phyloP scores from a whole-genome alignment of 2,888 invertebrate species.

The Timema podura region DNA sequence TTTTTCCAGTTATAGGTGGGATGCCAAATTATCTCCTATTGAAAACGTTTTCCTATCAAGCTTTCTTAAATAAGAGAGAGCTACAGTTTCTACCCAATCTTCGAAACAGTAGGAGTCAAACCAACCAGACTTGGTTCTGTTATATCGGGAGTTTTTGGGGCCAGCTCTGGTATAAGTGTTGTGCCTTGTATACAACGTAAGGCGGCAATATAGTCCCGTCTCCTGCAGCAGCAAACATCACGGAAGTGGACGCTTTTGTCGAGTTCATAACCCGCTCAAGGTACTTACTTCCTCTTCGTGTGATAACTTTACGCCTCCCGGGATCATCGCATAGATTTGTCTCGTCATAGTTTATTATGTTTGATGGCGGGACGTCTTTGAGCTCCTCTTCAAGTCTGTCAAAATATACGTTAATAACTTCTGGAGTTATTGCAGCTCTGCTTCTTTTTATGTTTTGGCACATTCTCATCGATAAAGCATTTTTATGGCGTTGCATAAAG shows the following conservation, averaged over 20 bases:
- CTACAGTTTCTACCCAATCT: conserved; percentile 37
- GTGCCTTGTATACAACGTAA: conserved; percentile 31
- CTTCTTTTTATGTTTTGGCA: conserved; percentile 32
- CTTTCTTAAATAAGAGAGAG: conserved; percentile 29
- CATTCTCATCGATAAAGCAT: conserved; percentile 17
- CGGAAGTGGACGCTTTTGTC: conserved; percentile 24
- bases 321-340: conserved; percentile 39
- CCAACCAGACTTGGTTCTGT: conserved; percentile 38
- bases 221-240: conserved; percentile 27
- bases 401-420: conserved; percentile 34
- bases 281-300: conserved; percentile 30
- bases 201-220: conserved; percentile 30
- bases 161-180: conserved; percentile 30
- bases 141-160: conserved; percentile 33
- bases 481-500: conserved; percentile 22
- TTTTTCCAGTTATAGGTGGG: conserved; percentile 28
- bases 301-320: conserved; percentile 32
- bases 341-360: conserved; percentile 39
- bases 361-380: conserved; percentile 24
- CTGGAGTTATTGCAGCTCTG: conserved; percentile 33
- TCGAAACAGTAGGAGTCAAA: conserved; percentile 37
- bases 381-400: conserved; percentile 32
- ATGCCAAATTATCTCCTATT: conserved; percentile 32
- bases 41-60: conserved; percentile 29
- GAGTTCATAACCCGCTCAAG: conserved; percentile 32